Base-by-base conservation (phyloP, 2,797 vertebrate species). In the Pelochelys cantorii region DNA sequence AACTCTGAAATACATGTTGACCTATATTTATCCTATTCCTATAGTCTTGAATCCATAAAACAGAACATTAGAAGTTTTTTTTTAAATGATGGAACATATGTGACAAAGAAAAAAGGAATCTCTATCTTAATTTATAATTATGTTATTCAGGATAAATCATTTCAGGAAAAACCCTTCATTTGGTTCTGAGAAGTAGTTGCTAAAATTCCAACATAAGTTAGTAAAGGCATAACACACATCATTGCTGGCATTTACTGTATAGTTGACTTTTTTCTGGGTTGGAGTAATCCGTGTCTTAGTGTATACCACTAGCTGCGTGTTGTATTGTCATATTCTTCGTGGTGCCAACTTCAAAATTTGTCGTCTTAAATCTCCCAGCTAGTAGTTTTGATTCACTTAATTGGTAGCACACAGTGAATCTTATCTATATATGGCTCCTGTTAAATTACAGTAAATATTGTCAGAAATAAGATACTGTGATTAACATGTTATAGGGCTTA, bases 321-420 rank as follows among this genome's bases (percentile, higher is more conserved):
- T 86, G 92, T 86, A 88, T 80, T 89, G 52, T 93, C 84, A 1
- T 96, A 93, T 92, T 87, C 87, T 87, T 52, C 77, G 86, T 96
- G 92, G 96, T 48, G 95, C 97, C 95, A 95, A 88, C 90, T 96
- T 97, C 93, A 93, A 94, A 97, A 95, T 95, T 97, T 93, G 92
- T 96, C 96, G 93, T 96, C 94, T 92, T 97, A 93, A 93, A 83
- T 81, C 91, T 95, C 90, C 96, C 89, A 96, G 92, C 97, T 96
- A 97, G 97, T 94, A 97, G 97, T 97, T 97, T 96, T 81, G 37
- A 89, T 95, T 92, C 86, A 88, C 86, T 95, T 97, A 97, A 97
- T 97, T 97, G 95, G 90, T 97, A 88, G 96, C 96, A 95, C 55
- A 80, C 86, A 95, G 95, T 95, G 95, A 71, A 94, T 94, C 85